These are phyloP conservation scores for Actinia equina DNA, from an alignment of 64 coral and sea anemone genomes.

Conservation along the genomic window DNA sequence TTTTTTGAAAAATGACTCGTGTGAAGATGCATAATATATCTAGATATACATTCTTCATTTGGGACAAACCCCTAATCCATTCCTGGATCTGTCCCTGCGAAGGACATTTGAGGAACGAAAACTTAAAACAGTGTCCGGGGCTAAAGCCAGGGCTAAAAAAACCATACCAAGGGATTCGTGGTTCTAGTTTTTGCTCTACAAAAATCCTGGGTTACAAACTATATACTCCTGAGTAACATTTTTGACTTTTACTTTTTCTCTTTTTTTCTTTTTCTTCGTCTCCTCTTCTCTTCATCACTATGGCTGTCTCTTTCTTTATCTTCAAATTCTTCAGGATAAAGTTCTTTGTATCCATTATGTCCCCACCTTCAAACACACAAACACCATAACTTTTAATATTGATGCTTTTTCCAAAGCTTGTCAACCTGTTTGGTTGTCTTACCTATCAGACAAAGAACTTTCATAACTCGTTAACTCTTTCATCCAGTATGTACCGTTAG, in stretches of 20 bases:
- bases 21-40: no score
- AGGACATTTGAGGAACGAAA: no score
- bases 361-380: slow-evolving; percentile 70
- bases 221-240: background rate
- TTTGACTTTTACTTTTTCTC: slow-evolving; percentile 23
- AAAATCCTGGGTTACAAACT: no score
- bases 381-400: background rate
- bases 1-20: no score
- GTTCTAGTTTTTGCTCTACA: no score
- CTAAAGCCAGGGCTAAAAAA: no score
- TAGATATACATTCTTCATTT: no score
- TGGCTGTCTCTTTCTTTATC: background rate
- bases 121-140: no score
- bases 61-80: no score
- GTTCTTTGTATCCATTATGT: slow-evolving; percentile 85
- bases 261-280: slow-evolving; percentile 25
- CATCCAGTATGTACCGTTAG: slow-evolving; percentile 9
- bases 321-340: slow-evolving; percentile 96
- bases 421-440: background rate
- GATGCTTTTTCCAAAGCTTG: no score
- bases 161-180: no score
- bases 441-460: slow-evolving; percentile 21
- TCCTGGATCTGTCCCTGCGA: no score
- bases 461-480: slow-evolving; percentile 22
- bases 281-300: slow-evolving; percentile 4